phyloP scores from a whole-genome alignment of 2,797 vertebrate species.

The Cyclopterus lumpus region DNA sequence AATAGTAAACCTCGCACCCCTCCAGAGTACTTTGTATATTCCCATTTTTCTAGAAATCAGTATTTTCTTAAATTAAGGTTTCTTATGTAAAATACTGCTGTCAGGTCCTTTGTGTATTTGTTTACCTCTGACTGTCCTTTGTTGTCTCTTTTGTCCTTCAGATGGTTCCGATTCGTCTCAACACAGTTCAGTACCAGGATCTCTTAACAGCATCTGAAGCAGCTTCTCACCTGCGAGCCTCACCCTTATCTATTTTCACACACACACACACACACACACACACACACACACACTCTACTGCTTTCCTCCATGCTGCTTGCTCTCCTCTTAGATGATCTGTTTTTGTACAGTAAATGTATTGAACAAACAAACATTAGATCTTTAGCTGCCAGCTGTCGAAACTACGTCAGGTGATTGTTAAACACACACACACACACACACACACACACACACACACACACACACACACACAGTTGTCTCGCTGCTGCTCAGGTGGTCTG shows the following conservation, averaged over 20 bases:
- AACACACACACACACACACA: slow-evolving; percentile 32
- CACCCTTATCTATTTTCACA: slow-evolving; percentile 43
- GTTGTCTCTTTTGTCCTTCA: slow-evolving; percentile 34
- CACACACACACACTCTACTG: slow-evolving; percentile 31
- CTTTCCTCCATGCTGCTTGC: slow-evolving; percentile 66
- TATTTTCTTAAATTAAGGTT: background rate
- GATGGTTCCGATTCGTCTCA: slow-evolving; percentile 82
- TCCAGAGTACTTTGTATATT: no score
- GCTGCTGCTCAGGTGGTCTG: slow-evolving; percentile 60
- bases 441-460: slow-evolving; percentile 23
- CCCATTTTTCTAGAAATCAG: background rate
- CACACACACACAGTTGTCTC: slow-evolving; percentile 34
- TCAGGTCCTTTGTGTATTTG: background rate
- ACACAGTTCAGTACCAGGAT: slow-evolving; percentile 79
- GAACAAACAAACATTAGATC: slow-evolving; percentile 55
- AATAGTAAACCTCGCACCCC: no score
- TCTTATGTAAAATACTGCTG: background rate
- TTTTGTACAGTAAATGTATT: slow-evolving; percentile 67
- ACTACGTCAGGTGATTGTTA: slow-evolving; percentile 55
- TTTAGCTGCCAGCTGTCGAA: slow-evolving; percentile 49
- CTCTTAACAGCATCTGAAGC: slow-evolving; percentile 84
- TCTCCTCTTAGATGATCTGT: slow-evolving; percentile 62
- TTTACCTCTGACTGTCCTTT: background rate
- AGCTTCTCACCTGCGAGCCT: slow-evolving; percentile 59
- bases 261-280: slow-evolving; percentile 29